phyloP scores from a whole-genome alignment of 2,888 invertebrate species.

The Arge pagana region DNA sequence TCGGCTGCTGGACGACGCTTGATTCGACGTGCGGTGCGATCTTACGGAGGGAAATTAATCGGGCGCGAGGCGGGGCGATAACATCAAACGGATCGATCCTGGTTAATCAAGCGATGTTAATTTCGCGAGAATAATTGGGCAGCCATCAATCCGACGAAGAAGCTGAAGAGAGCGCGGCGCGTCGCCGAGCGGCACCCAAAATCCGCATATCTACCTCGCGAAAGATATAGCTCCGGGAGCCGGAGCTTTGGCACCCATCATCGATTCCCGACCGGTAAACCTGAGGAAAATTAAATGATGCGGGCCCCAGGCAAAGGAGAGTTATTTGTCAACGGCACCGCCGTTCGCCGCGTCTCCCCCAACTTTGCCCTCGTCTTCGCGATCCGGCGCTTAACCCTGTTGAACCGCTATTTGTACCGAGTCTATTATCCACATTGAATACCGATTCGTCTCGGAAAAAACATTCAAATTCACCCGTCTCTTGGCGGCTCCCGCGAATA shows the following conservation, averaged over 20 bases:
- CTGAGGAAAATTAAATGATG: slow-evolving; percentile 59
- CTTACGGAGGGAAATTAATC: slow-evolving; percentile 27
- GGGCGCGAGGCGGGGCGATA: slow-evolving; percentile 8
- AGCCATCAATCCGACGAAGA: slow-evolving; percentile 49
- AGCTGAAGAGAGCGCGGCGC: slow-evolving; percentile 45
- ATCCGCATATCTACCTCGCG: slow-evolving; percentile 41
- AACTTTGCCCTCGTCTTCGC: slow-evolving; percentile 24
- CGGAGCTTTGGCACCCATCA: too few relatives aligned
- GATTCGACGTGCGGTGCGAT: too few relatives aligned
- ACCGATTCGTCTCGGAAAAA: slow-evolving; percentile 3
- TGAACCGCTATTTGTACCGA: slow-evolving; percentile 42
- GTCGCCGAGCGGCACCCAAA: too few relatives aligned
- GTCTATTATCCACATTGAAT: slow-evolving; percentile 38
- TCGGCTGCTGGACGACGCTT: too few relatives aligned
- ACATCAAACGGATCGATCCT: slow-evolving; percentile 28
- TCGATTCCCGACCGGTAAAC: slow-evolving; percentile 50
- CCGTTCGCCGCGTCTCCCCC: slow-evolving; percentile 29
- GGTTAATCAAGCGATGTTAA: slow-evolving; percentile 43
- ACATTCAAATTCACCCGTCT: too few relatives aligned
- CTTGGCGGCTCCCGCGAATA: too few relatives aligned
- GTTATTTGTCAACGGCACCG: slow-evolving; percentile 53
- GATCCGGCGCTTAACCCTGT: slow-evolving; percentile 24
- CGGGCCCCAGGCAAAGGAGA: slow-evolving; percentile 52
- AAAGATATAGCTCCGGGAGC: too few relatives aligned
- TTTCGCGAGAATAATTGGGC: slow-evolving; percentile 53